A percentile compares a stretch with the other conserved stretches of the same genome.
These are phyloP conservation scores for Erythrocebus patas DNA, from an alignment of 2,113 vertebrate genomes.

Conservation along the genomic window DNA sequence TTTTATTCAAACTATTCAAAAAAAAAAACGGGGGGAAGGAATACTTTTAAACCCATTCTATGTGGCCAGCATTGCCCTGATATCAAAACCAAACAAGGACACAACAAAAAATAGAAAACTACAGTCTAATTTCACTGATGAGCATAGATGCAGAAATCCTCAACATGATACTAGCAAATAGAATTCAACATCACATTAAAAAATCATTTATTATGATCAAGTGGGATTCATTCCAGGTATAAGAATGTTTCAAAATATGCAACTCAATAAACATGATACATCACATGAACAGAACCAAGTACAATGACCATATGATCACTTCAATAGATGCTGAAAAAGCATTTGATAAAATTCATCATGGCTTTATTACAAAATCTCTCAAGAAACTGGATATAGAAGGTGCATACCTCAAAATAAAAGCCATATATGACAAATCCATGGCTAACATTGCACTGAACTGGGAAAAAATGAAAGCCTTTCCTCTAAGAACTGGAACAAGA, in stretches of 20 bases:
- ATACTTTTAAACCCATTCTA: neutral
- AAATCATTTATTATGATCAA: neutral
- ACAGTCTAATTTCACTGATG: neutral
- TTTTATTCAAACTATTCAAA: neutral
- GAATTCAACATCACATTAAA: neutral
- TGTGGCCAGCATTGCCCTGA: neutral
- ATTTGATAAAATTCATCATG: neutral
- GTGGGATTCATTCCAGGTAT: neutral
- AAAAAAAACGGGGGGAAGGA: neutral
- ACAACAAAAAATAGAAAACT: neutral
- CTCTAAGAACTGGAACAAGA: neutral
- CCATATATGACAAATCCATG: neutral
- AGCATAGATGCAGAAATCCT: neutral
- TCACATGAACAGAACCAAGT: too few species aligned
- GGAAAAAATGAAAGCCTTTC: neutral
- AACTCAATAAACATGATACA: neutral
- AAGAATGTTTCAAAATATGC: neutral
- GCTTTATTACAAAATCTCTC: neutral
- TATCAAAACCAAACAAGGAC: neutral
- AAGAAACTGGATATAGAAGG: neutral
- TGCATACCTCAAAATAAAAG: neutral
- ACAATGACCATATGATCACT: neutral
- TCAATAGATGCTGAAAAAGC: neutral
- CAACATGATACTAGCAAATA: neutral
- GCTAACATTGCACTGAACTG: neutral